Evolutionary conservation across 30 jellyfish, hydroid and myxozoan genomes (phyloP).

Genomic region (Pelagia noctiluca): DNA sequence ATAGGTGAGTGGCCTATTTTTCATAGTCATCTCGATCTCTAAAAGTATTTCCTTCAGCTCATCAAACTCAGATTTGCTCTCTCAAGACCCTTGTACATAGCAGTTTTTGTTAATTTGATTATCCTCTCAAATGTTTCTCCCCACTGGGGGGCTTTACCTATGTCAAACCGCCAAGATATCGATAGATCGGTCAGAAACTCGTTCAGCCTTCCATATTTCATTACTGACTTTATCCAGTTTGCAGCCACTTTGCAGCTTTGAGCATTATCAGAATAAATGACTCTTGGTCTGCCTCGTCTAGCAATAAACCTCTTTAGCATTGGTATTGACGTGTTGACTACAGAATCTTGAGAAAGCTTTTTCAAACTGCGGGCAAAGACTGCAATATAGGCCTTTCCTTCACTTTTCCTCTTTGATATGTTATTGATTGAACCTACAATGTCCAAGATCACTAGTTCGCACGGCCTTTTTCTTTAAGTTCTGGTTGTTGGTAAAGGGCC

Average conservation of each 20-base stretch:
- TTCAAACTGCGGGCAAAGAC: constrained; percentile 64
- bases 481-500: constrained; percentile 61
- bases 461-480: constrained; percentile 57
- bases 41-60: constrained; percentile 59
- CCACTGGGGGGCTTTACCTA: constrained; percentile 81
- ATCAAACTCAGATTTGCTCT: constrained; percentile 21
- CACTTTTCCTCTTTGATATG: constrained; percentile 30
- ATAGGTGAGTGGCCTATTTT: constrained; percentile 61
- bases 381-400: constrained; percentile 57
- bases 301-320: constrained; percentile 61
- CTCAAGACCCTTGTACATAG: constrained; percentile 66
- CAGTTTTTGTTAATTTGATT: constrained; percentile 48
- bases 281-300: constrained; percentile 71
- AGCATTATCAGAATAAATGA: constrained; percentile 66
- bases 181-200: neutral
- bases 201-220: constrained; percentile 34
- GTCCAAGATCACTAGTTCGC: constrained; percentile 62
- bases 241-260: constrained; percentile 49
- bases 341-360: constrained; percentile 37
- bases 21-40: constrained; percentile 56
- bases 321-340: constrained; percentile 15
- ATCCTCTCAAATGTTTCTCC: constrained; percentile 68
- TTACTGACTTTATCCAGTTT: constrained; percentile 51
- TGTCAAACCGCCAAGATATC: constrained; percentile 68
- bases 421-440: constrained; percentile 64